Conservation (phyloP, 1,140 invertebrate species). For the Teleopsis dalmanni region DNA sequence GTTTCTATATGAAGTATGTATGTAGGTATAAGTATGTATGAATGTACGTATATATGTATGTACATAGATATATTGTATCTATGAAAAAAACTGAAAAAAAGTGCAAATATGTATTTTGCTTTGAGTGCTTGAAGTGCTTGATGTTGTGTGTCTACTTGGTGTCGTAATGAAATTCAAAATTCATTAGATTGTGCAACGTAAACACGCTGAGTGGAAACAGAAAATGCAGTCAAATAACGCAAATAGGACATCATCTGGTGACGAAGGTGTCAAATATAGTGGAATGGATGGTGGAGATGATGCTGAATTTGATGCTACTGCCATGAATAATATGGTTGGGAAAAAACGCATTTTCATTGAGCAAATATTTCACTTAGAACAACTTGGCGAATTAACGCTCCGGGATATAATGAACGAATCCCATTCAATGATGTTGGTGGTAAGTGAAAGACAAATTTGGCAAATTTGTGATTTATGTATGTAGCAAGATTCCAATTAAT, state of each 20-base stretch:
- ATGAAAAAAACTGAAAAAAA: too few relatives aligned
- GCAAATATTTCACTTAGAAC: constrained; percentile 36
- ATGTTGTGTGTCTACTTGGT: too few relatives aligned
- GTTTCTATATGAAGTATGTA: not conserved
- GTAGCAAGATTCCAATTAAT: too few relatives aligned
- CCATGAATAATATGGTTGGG: too few relatives aligned
- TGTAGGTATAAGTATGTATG: not conserved
- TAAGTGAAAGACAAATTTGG: constrained; percentile 13
- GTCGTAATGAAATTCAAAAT: too few relatives aligned
- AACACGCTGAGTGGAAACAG: constrained; percentile 30
- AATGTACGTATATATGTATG: too few relatives aligned
- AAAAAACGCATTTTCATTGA: constrained; percentile 36
- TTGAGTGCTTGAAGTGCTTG: too few relatives aligned
- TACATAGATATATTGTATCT: too few relatives aligned
- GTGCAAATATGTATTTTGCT: too few relatives aligned
- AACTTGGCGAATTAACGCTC: constrained; percentile 29
- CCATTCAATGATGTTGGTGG: constrained; percentile 38
- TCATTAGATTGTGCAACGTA: constrained; percentile 26
- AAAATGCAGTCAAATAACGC: not conserved
- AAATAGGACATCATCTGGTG: not conserved
- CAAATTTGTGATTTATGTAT: too few relatives aligned
- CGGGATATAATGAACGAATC: constrained; percentile 37
- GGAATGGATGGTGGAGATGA: too few relatives aligned
- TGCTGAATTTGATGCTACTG: too few relatives aligned
- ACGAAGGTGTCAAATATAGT: constrained; percentile 11